phyloP scores from a whole-genome alignment of 2,797 vertebrate genomes.

The Garrulus glandarius region DNA sequence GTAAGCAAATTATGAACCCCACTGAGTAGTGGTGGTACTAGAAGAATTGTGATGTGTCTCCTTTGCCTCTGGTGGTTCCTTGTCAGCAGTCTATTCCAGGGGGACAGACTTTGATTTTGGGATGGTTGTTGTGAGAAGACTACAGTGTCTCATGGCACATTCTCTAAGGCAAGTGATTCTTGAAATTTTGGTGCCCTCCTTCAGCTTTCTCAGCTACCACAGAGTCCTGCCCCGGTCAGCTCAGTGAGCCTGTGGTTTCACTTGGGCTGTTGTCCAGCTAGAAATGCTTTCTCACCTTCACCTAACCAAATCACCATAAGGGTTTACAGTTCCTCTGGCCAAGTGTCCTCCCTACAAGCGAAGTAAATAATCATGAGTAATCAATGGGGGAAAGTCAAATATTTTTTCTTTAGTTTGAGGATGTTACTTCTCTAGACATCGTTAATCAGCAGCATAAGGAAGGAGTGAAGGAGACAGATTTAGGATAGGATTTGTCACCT shows the following conservation, averaged over 20 bases:
- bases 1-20: not conserved
- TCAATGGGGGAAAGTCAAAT: not conserved
- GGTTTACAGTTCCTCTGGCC: not conserved
- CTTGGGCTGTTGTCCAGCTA: rapidly evolving
- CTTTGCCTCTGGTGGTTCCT: not conserved
- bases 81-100: not conserved
- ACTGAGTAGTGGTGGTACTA: not conserved
- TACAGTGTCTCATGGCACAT: not conserved
- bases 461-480: not conserved
- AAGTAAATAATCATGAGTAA: not conserved
- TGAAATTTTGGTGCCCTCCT: not conserved
- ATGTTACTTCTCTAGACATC: not conserved
- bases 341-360: not conserved
- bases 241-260: not conserved
- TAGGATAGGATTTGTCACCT: not conserved
- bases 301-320: not conserved
- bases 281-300: not conserved
- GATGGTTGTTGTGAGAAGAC: not conserved
- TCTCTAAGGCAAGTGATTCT: not conserved
- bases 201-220: not conserved
- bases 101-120: not conserved
- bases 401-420: not conserved
- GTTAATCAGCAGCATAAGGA: not conserved
- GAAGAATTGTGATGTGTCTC: not conserved
- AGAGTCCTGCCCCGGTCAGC: not conserved